These are phyloP conservation scores for Hedya salicella DNA, from an alignment of 2,888 invertebrate species.

Conservation along the genomic window DNA sequence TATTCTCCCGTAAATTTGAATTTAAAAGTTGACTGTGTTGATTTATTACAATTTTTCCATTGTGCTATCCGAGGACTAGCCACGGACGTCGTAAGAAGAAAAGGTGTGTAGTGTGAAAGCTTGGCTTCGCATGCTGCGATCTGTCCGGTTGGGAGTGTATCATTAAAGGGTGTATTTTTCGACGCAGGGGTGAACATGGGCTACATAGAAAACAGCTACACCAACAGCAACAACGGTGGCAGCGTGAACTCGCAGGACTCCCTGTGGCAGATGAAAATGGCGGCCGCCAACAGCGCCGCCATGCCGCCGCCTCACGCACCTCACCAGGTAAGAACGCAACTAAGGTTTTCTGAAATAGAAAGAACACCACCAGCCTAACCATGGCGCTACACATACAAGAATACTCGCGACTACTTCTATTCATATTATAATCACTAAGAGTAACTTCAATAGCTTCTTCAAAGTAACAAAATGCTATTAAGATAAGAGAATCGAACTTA, in stretches of 20 bases:
- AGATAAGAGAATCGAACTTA: no score
- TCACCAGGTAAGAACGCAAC: conserved; percentile 20
- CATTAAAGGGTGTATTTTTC: background rate
- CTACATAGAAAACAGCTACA: conserved; percentile 96
- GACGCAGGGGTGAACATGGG: conserved; percentile 93
- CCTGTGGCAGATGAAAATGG: conserved; percentile 97
- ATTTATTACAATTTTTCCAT: conserved; percentile 33
- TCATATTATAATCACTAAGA: no score
- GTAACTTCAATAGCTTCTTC: no score
- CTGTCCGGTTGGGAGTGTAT: background rate
- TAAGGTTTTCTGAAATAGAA: no score
- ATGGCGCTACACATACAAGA: no score
- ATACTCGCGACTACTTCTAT: no score
- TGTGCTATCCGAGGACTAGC: conserved; percentile 43
- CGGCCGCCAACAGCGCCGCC: conserved; percentile 89
- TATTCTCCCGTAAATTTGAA: conserved; percentile 19
- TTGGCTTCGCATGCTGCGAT: conserved; percentile 1
- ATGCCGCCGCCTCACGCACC: conserved; percentile 71
- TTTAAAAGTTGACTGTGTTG: background rate
- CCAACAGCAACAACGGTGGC: conserved; percentile 97
- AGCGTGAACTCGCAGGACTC: conserved; percentile 98
- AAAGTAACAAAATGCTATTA: no score
- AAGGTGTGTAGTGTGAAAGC: conserved; percentile 27
- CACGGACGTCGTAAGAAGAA: conserved; percentile 19
- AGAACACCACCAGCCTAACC: no score